These are phyloP conservation scores for Seriola quinqueradiata DNA, from an alignment of 2,113 vertebrate genomes.

Conservation along the genomic window DNA sequence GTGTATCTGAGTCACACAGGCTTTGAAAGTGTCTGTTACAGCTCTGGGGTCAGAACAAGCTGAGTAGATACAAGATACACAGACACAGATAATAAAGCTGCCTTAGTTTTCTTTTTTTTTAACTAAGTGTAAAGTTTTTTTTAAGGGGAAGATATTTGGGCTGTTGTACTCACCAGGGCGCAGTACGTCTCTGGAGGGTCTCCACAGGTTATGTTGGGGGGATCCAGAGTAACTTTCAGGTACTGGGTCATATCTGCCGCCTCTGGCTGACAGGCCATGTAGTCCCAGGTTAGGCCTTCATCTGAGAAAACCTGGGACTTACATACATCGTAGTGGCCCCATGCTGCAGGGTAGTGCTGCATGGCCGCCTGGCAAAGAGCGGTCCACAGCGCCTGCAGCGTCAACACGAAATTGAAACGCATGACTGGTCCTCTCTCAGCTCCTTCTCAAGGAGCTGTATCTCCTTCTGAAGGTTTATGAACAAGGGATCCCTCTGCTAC, in stretches of 20 bases:
- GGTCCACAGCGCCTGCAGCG: conserved; percentile 93
- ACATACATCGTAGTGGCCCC: conserved; percentile 98
- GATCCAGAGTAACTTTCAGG: conserved; percentile 95
- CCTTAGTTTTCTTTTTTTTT: not conserved
- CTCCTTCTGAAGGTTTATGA: conserved; percentile 40
- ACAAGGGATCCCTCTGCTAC: conserved; percentile 47
- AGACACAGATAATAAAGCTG: conserved; percentile 14
- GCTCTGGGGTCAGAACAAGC: conserved; percentile 39
- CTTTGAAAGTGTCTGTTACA: conserved; percentile 51
- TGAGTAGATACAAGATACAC: conserved; percentile 14
- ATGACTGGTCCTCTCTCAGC: conserved; percentile 81
- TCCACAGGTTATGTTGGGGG: conserved; percentile 97
- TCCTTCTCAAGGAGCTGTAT: conserved; percentile 38
- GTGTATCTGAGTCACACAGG: conserved; percentile 50
- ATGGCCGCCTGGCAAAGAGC: conserved; percentile 90
- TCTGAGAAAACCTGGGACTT: conserved; percentile 97
- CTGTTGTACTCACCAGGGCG: conserved; percentile 91
- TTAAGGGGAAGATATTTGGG: not conserved
- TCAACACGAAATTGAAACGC: conserved; percentile 92
- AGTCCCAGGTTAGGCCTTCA: conserved; percentile 98
- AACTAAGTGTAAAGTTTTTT: not conserved
- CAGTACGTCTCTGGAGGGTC: conserved; percentile 97
- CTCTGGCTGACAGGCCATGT: conserved; percentile 99
- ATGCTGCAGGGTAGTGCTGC: conserved; percentile 95
- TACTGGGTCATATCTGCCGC: conserved; percentile 97